Evolutionary conservation across 2,113 vertebrate genomes (phyloP).

Genomic region (Desmodus rotundus): DNA sequence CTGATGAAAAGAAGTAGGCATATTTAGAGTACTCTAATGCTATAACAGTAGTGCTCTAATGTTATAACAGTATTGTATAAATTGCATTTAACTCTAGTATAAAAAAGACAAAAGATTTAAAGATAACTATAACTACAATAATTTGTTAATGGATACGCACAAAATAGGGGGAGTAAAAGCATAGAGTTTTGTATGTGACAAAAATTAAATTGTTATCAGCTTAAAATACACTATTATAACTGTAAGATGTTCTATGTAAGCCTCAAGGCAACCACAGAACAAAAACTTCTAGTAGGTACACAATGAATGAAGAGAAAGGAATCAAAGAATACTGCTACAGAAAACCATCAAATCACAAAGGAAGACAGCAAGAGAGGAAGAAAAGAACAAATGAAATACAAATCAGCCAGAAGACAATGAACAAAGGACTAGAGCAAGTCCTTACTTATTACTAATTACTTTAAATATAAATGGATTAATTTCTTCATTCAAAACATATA

Average conservation of each 20-base stretch:
- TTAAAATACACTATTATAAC: background rate
- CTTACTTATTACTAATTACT: background rate
- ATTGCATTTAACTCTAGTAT: background rate
- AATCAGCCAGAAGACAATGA: background rate
- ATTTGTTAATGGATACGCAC: background rate
- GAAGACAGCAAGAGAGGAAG: background rate
- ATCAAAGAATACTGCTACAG: background rate
- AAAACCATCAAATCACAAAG: background rate
- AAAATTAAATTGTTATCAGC: background rate
- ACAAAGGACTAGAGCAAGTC: background rate
- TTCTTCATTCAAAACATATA: background rate
- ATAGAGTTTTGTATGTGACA: background rate
- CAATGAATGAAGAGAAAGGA: background rate
- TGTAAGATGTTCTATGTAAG: background rate
- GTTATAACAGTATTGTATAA: background rate
- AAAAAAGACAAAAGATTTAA: background rate
- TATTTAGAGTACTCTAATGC: background rate
- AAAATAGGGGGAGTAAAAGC: background rate
- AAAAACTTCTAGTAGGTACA: background rate
- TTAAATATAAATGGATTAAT: background rate
- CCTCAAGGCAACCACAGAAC: background rate
- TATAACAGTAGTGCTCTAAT: background rate
- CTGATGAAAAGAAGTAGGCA: background rate
- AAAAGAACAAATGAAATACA: background rate
- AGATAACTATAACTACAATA: background rate